phyloP scores from a whole-genome alignment of 2,113 vertebrate species.

The Pogona vitticeps region DNA sequence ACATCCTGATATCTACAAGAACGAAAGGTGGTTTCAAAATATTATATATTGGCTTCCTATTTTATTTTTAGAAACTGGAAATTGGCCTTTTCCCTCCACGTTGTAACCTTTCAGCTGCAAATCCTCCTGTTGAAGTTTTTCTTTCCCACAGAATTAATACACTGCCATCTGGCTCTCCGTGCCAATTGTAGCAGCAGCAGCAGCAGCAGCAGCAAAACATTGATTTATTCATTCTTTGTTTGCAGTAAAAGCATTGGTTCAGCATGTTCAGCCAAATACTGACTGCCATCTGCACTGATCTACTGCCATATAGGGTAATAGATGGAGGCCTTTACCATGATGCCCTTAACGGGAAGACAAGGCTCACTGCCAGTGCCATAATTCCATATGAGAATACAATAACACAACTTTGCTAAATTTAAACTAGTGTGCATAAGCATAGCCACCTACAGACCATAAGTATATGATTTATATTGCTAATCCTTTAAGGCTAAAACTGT shows the following conservation, averaged over 20 bases:
- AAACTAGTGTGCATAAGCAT: neutral
- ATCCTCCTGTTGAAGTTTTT: neutral
- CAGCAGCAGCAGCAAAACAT: neutral
- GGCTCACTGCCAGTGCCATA: neutral
- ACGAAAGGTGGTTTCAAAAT: neutral
- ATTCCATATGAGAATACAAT: conserved; percentile 1
- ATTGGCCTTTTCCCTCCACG: neutral
- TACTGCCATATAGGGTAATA: conserved; percentile 27
- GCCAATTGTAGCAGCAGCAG: neutral
- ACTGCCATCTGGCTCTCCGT: neutral
- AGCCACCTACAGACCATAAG: neutral
- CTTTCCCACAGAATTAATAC: neutral
- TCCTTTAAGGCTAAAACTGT: neutral
- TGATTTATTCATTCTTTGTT: neutral
- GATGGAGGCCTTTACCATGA: neutral
- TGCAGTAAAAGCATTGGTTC: neutral
- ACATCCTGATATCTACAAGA: neutral
- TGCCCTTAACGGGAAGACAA: conserved; percentile 6
- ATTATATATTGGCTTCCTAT: neutral
- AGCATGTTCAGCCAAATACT: neutral
- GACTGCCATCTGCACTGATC: neutral
- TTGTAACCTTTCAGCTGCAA: neutral
- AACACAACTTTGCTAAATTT: neutral
- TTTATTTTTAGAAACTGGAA: neutral
- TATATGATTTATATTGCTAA: no score